Conservation (phyloP, 2,113 vertebrate genomes). For the Amphiprion ocellaris region DNA sequence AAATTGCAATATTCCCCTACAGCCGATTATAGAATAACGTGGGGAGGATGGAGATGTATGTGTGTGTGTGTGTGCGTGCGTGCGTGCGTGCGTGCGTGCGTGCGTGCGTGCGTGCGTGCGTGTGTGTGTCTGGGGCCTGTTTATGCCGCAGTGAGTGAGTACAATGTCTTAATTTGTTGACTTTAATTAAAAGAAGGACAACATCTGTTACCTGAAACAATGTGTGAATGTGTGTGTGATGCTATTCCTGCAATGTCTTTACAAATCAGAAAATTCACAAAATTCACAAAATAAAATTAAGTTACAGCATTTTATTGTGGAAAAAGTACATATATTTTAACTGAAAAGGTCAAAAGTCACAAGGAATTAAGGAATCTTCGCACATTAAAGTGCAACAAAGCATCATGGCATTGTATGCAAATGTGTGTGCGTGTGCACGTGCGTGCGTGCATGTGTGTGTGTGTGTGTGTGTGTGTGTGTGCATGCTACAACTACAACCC, state of each 20-base stretch:
- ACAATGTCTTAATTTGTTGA: constrained; percentile 61
- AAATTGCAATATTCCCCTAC: constrained; percentile 33
- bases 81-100: constrained; percentile 4
- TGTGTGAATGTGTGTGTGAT: constrained; percentile 6
- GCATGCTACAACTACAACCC: constrained; percentile 19
- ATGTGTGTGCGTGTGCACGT: constrained; percentile 3
- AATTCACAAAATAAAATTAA: constrained; percentile 8
- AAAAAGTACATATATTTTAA: background rate
- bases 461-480: background rate
- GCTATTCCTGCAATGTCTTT: background rate
- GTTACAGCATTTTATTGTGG: background rate
- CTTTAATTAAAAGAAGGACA: constrained; percentile 69
- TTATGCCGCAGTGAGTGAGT: constrained; percentile 45
- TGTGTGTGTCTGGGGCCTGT: constrained; percentile 14
- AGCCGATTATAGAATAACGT: constrained; percentile 37
- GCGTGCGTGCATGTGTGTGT: constrained; percentile 7
- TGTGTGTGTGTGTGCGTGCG: constrained; percentile 16
- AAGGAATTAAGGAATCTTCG: background rate
- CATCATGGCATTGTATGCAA: constrained; percentile 4
- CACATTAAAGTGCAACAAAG: background rate
- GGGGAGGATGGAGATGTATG: constrained; percentile 3
- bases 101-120: constrained; percentile 5
- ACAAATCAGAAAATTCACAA: background rate
- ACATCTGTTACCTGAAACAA: constrained; percentile 63
- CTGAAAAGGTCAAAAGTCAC: background rate